A percentile compares a stretch with the other conserved stretches of the same genome.
Evolutionary conservation across 2,888 invertebrate genomes (phyloP).

Genomic region (Nephrotoma flavescens): DNA sequence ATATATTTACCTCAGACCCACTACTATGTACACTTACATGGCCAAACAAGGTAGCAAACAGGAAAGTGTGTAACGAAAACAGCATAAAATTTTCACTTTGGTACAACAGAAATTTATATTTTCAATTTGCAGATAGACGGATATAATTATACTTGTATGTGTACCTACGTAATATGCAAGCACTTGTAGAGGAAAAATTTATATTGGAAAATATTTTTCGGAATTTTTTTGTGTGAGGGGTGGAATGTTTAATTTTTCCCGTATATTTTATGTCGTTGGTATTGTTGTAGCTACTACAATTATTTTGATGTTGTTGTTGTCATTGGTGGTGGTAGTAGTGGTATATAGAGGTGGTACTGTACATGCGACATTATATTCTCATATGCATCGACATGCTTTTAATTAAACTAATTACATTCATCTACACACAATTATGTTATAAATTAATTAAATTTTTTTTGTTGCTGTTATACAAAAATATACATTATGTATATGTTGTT

Average conservation of each 20-base stretch:
- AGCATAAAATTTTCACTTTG: not conserved
- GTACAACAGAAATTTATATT: not conserved
- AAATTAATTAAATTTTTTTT: conserved; percentile 1
- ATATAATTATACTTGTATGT: not conserved
- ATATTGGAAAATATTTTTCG: not conserved
- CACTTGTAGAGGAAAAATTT: not conserved
- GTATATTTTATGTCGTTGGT: not conserved
- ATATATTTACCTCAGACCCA: not conserved
- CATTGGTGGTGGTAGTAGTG: not conserved
- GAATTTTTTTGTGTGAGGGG: not conserved
- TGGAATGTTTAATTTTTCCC: not conserved
- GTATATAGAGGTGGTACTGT: not conserved
- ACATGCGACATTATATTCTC: conserved; percentile 1
- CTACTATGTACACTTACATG: not conserved
- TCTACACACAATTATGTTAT: conserved; percentile 4
- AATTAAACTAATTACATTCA: conserved; percentile 5
- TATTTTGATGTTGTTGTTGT: not conserved
- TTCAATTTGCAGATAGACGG: not conserved
- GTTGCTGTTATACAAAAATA: not conserved
- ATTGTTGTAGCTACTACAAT: not conserved
- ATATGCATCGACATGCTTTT: conserved; percentile 3
- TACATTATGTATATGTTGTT: not conserved
- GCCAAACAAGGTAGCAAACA: not conserved
- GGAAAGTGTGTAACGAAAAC: not conserved
- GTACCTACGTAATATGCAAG: not conserved